Base-by-base conservation (phyloP, 2,888 invertebrate genomes). In the Omphaloscelis lunosa region DNA sequence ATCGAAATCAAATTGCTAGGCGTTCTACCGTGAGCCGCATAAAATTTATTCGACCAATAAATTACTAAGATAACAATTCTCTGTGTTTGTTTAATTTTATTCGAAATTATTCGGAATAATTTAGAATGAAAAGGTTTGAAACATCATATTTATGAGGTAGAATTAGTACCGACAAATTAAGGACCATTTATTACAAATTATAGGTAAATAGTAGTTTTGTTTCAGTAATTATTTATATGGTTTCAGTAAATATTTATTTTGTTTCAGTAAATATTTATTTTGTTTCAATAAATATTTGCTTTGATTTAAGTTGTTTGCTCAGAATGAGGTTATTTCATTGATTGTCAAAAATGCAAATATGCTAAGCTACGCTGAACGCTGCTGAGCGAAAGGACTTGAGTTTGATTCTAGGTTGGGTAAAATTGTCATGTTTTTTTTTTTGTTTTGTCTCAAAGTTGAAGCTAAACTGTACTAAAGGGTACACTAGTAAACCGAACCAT, bases 11-110 rank as follows among this genome's bases (percentile, higher is more conserved):
- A 84, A 82, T 85, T 80, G 87, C 74, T 72, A 84, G 72, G 89
- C 78, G 79, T 80, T 82, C 80, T 72, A 78, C 70, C 65, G 77
- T 85, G 84, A 72, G 88, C 86, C 86, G 87, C 89, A 88, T 87
- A 82, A 87, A 91, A 91, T 92, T 91, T 91, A 91, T 91, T 88
- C 89, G 74, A 48, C 82, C 86, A 86, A 89, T 92, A 91, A 91
- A 91, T 91, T 90, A 91, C 85, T 74, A 72, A 77, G 90, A 90
- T 91, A 91, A 91, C 88, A 80, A 79, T 82, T 72, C 84, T 78
- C 85, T 65, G 59, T 89, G 80, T 89, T 89, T 90, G 90, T 90
- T 87, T 89, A 89, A 90, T 90, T 90, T 88, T 86, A 90, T 87
- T 84, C 80, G 84, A 83, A 89, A 90, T 90, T 84, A 87, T 77